A percentile compares a stretch with the other conserved stretches of the same genome.
Evolutionary conservation across 2,797 vertebrate species (phyloP).

Genomic region (Molothrus ater): DNA sequence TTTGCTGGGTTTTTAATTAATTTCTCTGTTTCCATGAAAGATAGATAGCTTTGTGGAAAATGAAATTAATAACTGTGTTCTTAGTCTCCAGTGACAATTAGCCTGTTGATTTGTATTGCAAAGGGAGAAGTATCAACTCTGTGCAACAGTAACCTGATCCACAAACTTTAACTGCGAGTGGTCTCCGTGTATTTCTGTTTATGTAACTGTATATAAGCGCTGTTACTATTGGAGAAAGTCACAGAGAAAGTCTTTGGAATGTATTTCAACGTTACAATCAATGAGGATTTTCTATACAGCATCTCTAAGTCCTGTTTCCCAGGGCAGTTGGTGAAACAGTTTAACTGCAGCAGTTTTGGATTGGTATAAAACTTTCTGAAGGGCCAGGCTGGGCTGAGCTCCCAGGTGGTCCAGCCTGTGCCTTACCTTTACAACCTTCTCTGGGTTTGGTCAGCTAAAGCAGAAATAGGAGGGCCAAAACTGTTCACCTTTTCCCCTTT

Average conservation of each 20-base stretch:
- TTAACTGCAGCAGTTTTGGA: not conserved
- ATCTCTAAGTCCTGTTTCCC: not conserved
- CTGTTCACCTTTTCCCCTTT: not conserved
- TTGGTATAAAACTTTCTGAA: not conserved
- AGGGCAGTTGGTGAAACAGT: not conserved
- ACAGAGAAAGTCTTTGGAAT: not conserved
- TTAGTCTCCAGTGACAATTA: not conserved
- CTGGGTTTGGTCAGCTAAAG: not conserved
- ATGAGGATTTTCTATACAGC: not conserved
- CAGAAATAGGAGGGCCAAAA: not conserved
- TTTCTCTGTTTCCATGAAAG: not conserved
- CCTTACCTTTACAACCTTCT: not conserved
- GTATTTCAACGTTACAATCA: not conserved
- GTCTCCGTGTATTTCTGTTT: not conserved
- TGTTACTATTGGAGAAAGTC: not conserved
- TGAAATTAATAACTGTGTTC: not conserved
- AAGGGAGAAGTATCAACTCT: not conserved
- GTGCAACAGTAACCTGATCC: not conserved
- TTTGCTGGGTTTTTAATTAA: not conserved
- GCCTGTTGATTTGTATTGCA: no score
- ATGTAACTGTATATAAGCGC: rapidly evolving
- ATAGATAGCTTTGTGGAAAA: not conserved
- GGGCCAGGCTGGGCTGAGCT: not conserved
- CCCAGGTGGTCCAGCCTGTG: not conserved
- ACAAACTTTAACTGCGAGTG: not conserved